Base-by-base conservation (phyloP, 2,797 vertebrate genomes). In the Lutjanus campechanus region DNA sequence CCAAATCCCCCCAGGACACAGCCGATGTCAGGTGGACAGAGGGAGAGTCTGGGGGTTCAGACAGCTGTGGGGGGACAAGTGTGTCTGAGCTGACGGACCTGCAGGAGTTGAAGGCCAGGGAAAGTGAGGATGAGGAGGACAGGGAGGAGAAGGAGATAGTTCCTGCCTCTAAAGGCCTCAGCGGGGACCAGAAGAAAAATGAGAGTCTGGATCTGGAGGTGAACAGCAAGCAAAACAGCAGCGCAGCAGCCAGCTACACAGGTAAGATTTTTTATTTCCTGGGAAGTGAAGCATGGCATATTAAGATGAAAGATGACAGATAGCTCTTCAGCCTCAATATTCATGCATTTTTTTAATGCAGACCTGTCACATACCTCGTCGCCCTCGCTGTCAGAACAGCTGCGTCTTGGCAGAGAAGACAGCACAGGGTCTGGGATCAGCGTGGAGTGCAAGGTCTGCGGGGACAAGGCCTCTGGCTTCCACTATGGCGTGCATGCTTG, bases 401-500 rank as follows among this genome's bases (percentile, higher is more conserved):
- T 98, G 88, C 96, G 97, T 88, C 94, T 96, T 73, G 97, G 97
- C 85, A 95, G 95, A 9, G 97, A 98, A 25, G 97, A 97, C 69
- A 90, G 89, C 51, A 71, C 95, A 0, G 89, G 88, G 6, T 77
- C 96, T 50, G 96, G 94, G 1, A 96, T 99, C 90, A 98, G 95
- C 0, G 96, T 99, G 90, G 98, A 99, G 92, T 99, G 98, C 91
- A 97, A 97, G 66, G 97, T 99, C 88, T 99, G 98, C 1, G 98
- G 98, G 65, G 98, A 99, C 95, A 98, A 97, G 93, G 98, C 98
- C 62, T 99, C 98, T 0, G 98, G 98, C 43, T 99, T 99, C 90
- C 98, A 99, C 95, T 99, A 99, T 0, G 98, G 98, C 0, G 98
- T 99, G 40, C 98, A 99, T 0, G 98, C 98, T 19, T 99, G 98